phyloP scores from a whole-genome alignment of 30 jellyfish, hydroid and myxozoan genomes.

The Aurelia sp. region DNA sequence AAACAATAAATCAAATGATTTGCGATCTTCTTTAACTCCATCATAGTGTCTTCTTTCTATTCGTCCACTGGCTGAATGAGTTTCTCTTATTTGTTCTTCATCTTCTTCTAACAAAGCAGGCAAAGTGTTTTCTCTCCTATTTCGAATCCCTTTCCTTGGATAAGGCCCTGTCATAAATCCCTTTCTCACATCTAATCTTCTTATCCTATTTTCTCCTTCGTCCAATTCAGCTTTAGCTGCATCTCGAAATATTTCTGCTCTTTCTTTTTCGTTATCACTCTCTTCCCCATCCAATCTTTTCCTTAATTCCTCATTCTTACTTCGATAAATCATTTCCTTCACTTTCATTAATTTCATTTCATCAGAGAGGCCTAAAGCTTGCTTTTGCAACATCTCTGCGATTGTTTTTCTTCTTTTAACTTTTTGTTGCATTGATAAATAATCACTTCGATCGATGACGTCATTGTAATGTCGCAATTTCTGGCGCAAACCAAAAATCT shows the following conservation, averaged over 20 bases:
- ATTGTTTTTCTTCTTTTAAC: slow-evolving; percentile 43
- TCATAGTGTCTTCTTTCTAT: neutral
- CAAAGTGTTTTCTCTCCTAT: slow-evolving; percentile 8
- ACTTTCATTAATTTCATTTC: slow-evolving; percentile 54
- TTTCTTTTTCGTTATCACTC: neutral
- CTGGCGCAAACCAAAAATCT: slow-evolving; percentile 55
- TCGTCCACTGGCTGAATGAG: slow-evolving; percentile 27
- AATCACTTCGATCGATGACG: slow-evolving; percentile 11
- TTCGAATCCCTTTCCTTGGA: slow-evolving; percentile 22
- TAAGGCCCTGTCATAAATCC: neutral
- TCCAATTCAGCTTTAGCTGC: neutral
- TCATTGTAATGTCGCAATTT: slow-evolving; percentile 44
- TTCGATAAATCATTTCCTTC: slow-evolving; percentile 33
- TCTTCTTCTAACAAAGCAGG: slow-evolving; percentile 66
- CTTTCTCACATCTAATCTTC: neutral
- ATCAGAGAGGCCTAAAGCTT: slow-evolving; percentile 52
- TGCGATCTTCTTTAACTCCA: neutral
- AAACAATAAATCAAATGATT: slow-evolving; percentile 45
- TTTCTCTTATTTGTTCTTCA: slow-evolving; percentile 21
- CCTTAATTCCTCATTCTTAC: slow-evolving; percentile 30
- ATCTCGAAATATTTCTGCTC: neutral
- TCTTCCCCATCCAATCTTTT: slow-evolving; percentile 21
- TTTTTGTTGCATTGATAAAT: slow-evolving; percentile 30
- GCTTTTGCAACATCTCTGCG: slow-evolving; percentile 28
- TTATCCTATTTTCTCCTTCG: neutral